A percentile compares a stretch with the other conserved stretches of the same genome.
Conservation (phyloP, 1,140 invertebrate species). For the Drosophila azteca region DNA sequence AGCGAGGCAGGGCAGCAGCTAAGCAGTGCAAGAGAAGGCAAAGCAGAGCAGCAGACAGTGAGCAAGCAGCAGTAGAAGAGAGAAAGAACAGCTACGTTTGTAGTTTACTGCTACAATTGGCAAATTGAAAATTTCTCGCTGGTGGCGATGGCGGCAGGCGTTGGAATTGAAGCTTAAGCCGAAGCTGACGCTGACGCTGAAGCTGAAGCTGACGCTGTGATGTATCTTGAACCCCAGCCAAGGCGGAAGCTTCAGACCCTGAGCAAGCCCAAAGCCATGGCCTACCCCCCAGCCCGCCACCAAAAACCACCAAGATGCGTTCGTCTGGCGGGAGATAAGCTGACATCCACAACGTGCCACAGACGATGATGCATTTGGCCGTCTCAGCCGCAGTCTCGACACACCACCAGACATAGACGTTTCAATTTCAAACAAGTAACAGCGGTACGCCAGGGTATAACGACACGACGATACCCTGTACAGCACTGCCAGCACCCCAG, state of each 20-base stretch:
- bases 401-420: slow-evolving; percentile 66
- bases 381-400: slow-evolving; percentile 18
- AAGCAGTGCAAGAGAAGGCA: background rate
- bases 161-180: slow-evolving; percentile 25
- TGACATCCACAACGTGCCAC: slow-evolving; percentile 57
- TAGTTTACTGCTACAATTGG: slow-evolving; percentile 80
- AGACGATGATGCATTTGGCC: slow-evolving; percentile 69
- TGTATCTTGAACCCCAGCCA: background rate
- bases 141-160: slow-evolving; percentile 43
- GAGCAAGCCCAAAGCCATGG: slow-evolving; percentile 39
- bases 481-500: background rate
- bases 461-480: slow-evolving; percentile 15
- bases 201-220: background rate
- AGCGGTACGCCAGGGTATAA: background rate
- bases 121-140: slow-evolving; percentile 79
- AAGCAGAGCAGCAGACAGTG: slow-evolving; percentile 9
- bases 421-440: slow-evolving; percentile 68
- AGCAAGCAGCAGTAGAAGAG: background rate
- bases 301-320: slow-evolving; percentile 43
- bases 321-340: slow-evolving; percentile 59
- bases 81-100: slow-evolving; percentile 62
- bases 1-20: slow-evolving; percentile 9
- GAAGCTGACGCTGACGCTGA: background rate
- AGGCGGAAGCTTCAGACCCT: slow-evolving; percentile 55
- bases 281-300: background rate